phyloP scores from a whole-genome alignment of 2,797 vertebrate genomes.

The Hybognathus amarus region DNA sequence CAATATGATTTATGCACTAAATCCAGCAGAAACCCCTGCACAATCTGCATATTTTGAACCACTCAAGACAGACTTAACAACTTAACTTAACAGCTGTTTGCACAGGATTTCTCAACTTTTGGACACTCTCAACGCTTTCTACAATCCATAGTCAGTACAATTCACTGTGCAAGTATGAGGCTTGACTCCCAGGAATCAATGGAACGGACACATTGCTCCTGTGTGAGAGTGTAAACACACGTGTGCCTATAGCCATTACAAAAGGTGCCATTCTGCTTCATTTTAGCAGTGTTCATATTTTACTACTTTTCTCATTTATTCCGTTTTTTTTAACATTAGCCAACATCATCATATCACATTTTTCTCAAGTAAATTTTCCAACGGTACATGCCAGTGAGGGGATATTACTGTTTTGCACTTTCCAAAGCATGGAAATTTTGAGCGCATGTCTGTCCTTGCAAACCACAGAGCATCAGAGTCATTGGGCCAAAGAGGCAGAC shows the following conservation, averaged over 20 bases:
- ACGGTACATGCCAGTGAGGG: neutral
- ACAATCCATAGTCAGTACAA: neutral
- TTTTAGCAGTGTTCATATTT: neutral
- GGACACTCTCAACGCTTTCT: neutral
- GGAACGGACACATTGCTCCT: neutral
- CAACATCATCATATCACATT: neutral
- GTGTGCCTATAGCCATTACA: neutral
- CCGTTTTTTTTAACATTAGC: neutral
- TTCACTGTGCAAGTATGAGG: neutral
- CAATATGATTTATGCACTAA: neutral
- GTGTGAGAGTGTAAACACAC: neutral
- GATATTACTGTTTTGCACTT: neutral
- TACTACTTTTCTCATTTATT: neutral
- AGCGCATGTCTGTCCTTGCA: constrained; percentile 11
- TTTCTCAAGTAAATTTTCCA: neutral
- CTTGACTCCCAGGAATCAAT: neutral
- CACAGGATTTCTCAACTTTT: neutral
- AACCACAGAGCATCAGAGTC: constrained; percentile 27
- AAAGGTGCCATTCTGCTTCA: neutral
- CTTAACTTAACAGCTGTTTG: neutral
- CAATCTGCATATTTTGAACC: neutral
- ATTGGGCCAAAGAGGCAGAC: constrained; percentile 17
- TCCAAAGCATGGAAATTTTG: constrained; percentile 23
- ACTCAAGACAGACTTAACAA: neutral
- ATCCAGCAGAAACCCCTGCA: neutral